Conservation (phyloP, 2,797 vertebrate species). For the Paratrypauchen microcephalus region DNA sequence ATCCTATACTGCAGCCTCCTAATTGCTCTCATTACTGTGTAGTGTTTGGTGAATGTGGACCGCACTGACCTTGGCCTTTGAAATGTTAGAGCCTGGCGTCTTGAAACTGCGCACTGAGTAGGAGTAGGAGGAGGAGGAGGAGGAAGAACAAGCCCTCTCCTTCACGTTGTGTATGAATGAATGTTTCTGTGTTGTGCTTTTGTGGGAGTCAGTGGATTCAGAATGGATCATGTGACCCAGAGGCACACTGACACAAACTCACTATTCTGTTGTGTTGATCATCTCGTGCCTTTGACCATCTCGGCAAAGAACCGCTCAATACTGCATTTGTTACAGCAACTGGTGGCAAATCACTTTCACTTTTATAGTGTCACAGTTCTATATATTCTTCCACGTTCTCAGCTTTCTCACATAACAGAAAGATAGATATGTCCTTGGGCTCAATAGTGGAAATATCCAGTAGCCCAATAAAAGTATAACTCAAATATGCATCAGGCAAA, state of each 20-base stretch:
- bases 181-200: conserved; percentile 27
- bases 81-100: conserved; percentile 65
- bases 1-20: conserved; percentile 60
- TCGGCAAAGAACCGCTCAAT: neutral
- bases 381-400: conserved; percentile 3
- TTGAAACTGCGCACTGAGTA: conserved; percentile 32
- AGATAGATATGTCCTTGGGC: conserved; percentile 12
- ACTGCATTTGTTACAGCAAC: neutral
- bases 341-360: conserved; percentile 18
- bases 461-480: neutral
- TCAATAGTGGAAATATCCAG: neutral
- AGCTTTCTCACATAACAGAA: neutral
- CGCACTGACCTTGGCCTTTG: conserved; percentile 77
- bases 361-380: conserved; percentile 3
- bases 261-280: conserved; percentile 10
- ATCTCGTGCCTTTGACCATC: neutral
- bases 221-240: conserved; percentile 34
- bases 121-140: conserved; percentile 2
- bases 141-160: conserved; percentile 64
- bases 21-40: conserved; percentile 77
- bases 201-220: conserved; percentile 28
- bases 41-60: conserved; percentile 69
- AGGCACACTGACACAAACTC: conserved; percentile 36
- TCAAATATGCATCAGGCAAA: neutral
- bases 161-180: conserved; percentile 29